phyloP scores from a whole-genome alignment of 2,797 vertebrate genomes.

The Lacerta viridis region DNA sequence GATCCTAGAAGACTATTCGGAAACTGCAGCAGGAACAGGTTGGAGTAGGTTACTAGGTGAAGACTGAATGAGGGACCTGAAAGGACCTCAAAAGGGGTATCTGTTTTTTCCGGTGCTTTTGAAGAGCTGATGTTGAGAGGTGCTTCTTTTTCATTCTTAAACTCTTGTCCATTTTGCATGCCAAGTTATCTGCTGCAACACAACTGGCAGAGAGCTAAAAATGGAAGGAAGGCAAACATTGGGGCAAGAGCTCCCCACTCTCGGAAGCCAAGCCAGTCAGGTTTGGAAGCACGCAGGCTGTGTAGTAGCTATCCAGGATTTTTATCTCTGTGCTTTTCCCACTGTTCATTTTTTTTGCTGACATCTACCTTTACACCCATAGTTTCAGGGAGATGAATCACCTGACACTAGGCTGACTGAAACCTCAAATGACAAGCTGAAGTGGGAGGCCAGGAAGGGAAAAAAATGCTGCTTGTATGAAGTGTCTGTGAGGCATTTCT shows the following conservation, averaged over 20 bases:
- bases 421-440: not conserved
- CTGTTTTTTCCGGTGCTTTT: not conserved
- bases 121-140: not conserved
- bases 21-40: not conserved
- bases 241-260: not conserved
- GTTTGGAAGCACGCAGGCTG: not conserved
- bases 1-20: not conserved
- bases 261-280: not conserved
- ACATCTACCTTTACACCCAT: not conserved
- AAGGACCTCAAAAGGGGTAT: not conserved
- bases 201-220: not conserved
- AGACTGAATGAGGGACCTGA: not conserved
- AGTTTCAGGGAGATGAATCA: conserved; percentile 11
- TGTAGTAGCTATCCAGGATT: not conserved
- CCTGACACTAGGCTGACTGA: conserved; percentile 3
- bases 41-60: not conserved
- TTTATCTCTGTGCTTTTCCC: not conserved
- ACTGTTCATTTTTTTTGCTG: conserved; percentile 7
- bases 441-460: conserved; percentile 12
- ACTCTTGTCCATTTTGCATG: not conserved
- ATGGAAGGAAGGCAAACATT: not conserved
- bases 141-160: not conserved
- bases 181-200: not conserved
- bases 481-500: not conserved
- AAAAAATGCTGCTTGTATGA: not conserved